Percentiles rank a stretch among this genome's conserved stretches.
These are phyloP conservation scores for Diplogasteroides magnus DNA, from an alignment of 1,140 invertebrate species.

Conservation along the genomic window DNA sequence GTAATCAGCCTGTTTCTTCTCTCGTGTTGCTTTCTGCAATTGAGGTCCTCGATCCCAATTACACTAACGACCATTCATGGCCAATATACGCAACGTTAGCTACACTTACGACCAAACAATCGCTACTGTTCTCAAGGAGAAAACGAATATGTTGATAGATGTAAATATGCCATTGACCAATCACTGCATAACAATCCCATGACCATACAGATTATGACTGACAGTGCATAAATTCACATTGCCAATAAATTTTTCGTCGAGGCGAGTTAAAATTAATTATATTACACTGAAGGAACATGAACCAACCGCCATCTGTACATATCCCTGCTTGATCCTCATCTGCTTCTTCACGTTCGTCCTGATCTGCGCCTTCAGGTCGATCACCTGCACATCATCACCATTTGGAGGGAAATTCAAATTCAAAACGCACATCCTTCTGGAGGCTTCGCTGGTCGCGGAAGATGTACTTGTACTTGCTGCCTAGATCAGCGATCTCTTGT, in stretches of 20 bases:
- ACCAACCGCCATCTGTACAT: conserved; percentile 23
- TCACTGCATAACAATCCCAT: too few relatives aligned
- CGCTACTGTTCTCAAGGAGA: too few relatives aligned
- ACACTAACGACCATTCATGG: too few relatives aligned
- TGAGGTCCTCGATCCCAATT: too few relatives aligned
- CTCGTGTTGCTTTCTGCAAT: conserved; percentile 6
- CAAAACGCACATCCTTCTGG: conserved; percentile 23
- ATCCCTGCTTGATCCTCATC: conserved; percentile 32
- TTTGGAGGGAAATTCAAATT: neutral
- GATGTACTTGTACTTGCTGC: conserved; percentile 29
- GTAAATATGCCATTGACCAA: too few relatives aligned
- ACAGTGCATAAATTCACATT: too few relatives aligned
- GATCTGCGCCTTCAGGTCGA: conserved; percentile 31
- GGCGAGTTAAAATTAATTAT: too few relatives aligned
- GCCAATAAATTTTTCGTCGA: too few relatives aligned
- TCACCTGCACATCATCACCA: conserved; percentile 6
- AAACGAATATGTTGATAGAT: too few relatives aligned
- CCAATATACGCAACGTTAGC: too few relatives aligned
- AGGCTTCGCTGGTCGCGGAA: conserved; percentile 17
- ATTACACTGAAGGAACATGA: neutral
- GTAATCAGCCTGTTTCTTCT: conserved; percentile 17
- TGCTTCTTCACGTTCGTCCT: conserved; percentile 18
- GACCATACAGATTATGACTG: too few relatives aligned
- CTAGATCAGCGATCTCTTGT: conserved; percentile 29
- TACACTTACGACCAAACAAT: too few relatives aligned